Evolutionary conservation across 2,888 invertebrate species (phyloP).

Genomic region (Drosophila barbarae): DNA sequence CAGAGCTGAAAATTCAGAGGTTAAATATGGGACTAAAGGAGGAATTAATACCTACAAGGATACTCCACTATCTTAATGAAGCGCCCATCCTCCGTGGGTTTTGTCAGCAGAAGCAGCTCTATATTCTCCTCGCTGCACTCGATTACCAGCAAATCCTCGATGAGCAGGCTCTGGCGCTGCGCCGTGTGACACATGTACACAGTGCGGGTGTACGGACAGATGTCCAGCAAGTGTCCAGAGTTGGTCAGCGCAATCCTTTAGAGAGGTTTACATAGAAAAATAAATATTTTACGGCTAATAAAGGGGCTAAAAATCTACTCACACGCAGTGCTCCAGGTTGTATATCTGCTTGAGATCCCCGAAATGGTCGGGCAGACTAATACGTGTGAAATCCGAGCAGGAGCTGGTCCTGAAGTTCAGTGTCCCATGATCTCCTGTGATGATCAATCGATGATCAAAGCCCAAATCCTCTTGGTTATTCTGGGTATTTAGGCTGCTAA

Average conservation of each 20-base stretch:
- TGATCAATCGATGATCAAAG: constrained; percentile 31
- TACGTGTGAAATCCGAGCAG: constrained; percentile 50
- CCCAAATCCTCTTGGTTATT: constrained; percentile 49
- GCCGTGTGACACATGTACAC: constrained; percentile 48
- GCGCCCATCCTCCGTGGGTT: constrained; percentile 51
- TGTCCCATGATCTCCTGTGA: constrained; percentile 58
- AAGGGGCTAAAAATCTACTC: constrained; percentile 26
- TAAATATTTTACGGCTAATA: neutral
- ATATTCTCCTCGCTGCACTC: constrained; percentile 75
- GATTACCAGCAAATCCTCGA: constrained; percentile 77
- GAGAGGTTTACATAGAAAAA: neutral
- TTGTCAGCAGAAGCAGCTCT: constrained; percentile 77
- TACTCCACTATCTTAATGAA: constrained; percentile 77
- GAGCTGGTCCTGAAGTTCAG: constrained; percentile 56
- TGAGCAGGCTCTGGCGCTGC: constrained; percentile 42
- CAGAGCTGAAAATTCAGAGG: constrained; percentile 59
- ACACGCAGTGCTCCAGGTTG: constrained; percentile 76
- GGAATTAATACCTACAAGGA: constrained; percentile 67
- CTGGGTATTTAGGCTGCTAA: constrained; percentile 31
- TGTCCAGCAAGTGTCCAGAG: constrained; percentile 76
- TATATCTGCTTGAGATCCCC: constrained; percentile 72
- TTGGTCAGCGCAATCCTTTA: constrained; percentile 66
- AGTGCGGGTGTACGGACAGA: constrained; percentile 75
- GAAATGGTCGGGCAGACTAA: constrained; percentile 63
- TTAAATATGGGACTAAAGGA: too few species aligned